Percentiles rank a stretch among this genome's conserved stretches.
Evolutionary conservation across 1,140 invertebrate genomes (phyloP).

Genomic region (Asbolus verrucosus): DNA sequence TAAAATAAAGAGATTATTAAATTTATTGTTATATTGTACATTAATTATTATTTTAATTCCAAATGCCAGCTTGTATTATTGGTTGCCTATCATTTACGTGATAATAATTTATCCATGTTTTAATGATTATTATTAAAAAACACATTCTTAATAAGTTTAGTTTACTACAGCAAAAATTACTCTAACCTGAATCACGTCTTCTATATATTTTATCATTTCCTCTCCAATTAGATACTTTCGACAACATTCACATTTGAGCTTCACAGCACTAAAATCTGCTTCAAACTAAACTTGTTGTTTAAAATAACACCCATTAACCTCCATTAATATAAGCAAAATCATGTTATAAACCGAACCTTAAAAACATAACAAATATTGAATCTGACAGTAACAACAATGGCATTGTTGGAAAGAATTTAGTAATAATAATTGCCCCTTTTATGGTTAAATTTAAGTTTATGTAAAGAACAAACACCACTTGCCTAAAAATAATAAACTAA

Average conservation of each 20-base stretch:
- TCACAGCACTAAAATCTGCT: background rate
- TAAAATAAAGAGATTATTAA: too few species aligned
- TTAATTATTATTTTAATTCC: too few species aligned
- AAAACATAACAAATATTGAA: too few species aligned
- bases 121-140: too few species aligned
- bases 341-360: background rate
- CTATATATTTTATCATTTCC: slow-evolving; percentile 16
- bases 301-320: background rate
- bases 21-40: too few species aligned
- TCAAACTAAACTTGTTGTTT: background rate
- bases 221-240: slow-evolving; percentile 1
- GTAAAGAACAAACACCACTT: background rate
- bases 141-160: too few species aligned
- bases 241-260: background rate
- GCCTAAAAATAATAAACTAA: slow-evolving; percentile 5
- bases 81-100: too few species aligned
- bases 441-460: background rate
- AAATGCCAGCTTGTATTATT: too few species aligned
- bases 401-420: slow-evolving; percentile 11
- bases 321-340: background rate
- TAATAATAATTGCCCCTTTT: slow-evolving; percentile 3
- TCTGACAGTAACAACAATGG: slow-evolving; percentile 5
- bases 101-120: too few species aligned
- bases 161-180: too few species aligned
- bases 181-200: slow-evolving; percentile 25